These are phyloP conservation scores for Chamaetylas fuelleborni DNA, from an alignment of 2,113 vertebrate genomes.

Conservation along the genomic window DNA sequence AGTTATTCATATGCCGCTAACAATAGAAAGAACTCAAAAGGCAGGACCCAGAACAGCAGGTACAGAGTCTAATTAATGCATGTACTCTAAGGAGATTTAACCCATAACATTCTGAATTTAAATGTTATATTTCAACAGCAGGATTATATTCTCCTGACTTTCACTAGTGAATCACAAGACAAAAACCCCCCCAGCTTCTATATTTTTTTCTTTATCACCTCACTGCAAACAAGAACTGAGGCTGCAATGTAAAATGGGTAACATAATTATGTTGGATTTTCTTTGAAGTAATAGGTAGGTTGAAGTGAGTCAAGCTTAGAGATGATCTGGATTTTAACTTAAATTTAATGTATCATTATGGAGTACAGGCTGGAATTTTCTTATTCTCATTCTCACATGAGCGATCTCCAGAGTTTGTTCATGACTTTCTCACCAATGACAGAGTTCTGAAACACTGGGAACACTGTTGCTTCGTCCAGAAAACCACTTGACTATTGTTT, in stretches of 20 bases:
- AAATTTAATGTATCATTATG: not conserved
- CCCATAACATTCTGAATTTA: not conserved
- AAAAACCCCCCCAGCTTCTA: accelerated
- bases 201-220: not conserved
- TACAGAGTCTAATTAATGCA: constrained; percentile 31
- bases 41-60: constrained; percentile 29
- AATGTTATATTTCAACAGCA: not conserved
- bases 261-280: not conserved
- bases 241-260: not conserved
- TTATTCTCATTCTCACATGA: not conserved
- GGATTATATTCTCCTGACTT: not conserved
- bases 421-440: not conserved
- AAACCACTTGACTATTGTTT: not conserved
- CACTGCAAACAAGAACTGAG: not conserved
- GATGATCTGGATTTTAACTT: not conserved
- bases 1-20: constrained; percentile 28
- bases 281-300: not conserved
- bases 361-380: not conserved
- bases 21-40: constrained; percentile 42
- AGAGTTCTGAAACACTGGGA: not conserved
- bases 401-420: not conserved
- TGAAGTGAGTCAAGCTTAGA: not conserved
- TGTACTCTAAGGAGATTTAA: constrained; percentile 4
- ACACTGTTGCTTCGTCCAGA: not conserved
- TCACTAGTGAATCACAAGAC: not conserved